Conservation (phyloP, 2,797 vertebrate genomes). For the Psittacula echo region DNA sequence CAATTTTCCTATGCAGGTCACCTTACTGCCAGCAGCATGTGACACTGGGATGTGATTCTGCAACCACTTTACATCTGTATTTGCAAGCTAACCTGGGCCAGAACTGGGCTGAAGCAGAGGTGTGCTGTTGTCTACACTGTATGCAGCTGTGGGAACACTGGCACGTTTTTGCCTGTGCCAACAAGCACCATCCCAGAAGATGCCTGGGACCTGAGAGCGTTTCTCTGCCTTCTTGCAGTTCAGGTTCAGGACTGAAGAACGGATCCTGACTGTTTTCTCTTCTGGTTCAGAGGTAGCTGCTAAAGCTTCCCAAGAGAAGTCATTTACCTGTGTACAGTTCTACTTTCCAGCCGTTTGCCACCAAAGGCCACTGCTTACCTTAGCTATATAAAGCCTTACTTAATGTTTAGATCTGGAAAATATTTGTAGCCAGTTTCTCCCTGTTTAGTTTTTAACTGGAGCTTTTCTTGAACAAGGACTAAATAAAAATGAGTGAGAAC, state of each 20-base stretch:
- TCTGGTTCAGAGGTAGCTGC: neutral
- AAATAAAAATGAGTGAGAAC: slow-evolving; percentile 38
- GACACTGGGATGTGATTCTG: neutral
- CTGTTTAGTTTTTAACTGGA: slow-evolving; percentile 29
- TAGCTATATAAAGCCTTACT: neutral
- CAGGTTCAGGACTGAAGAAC: neutral
- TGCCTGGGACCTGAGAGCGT: neutral
- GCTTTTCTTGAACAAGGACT: neutral
- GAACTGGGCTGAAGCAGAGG: neutral
- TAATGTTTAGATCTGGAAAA: slow-evolving; percentile 17
- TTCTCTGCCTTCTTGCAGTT: neutral
- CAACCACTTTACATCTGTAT: neutral
- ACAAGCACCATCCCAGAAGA: neutral
- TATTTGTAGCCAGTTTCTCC: neutral
- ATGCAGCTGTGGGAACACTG: neutral
- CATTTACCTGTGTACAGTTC: neutral
- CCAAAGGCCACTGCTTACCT: neutral
- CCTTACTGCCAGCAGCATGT: neutral
- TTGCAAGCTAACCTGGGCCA: neutral
- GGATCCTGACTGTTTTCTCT: neutral
- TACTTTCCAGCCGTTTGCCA: neutral
- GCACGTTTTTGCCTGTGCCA: neutral
- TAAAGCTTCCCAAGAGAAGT: neutral
- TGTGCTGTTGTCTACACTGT: neutral
- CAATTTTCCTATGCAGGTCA: neutral